A percentile compares a stretch with the other conserved stretches of the same genome.
These are phyloP conservation scores for Protosalanx chinensis DNA, from an alignment of 2,797 vertebrate species.

Conservation along the genomic window DNA sequence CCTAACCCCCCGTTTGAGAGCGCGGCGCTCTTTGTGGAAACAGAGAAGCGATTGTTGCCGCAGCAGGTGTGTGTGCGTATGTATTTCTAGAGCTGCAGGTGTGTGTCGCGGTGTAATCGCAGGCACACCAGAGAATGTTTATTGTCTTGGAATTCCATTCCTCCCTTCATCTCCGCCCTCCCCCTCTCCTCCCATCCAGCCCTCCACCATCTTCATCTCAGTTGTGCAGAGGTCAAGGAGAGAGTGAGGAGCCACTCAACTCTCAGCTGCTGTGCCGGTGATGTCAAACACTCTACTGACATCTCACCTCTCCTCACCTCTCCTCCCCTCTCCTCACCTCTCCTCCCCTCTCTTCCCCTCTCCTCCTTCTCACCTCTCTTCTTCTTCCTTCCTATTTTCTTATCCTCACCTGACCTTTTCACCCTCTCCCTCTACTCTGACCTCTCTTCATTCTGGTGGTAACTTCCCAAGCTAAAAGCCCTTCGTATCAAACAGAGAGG, in stretches of 20 bases:
- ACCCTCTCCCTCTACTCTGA: conserved; percentile 21
- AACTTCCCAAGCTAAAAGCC: conserved; percentile 3
- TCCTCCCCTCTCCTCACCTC: conserved; percentile 41
- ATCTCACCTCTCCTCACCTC: background rate
- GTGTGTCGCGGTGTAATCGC: conserved; percentile 41
- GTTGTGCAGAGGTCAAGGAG: too few relatives aligned
- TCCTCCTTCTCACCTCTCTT: conserved; percentile 49
- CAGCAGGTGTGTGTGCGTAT: conserved; percentile 54
- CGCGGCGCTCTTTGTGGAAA: conserved; percentile 37
- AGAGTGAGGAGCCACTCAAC: background rate
- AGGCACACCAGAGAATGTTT: conserved; percentile 45
- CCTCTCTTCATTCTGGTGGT: conserved; percentile 44
- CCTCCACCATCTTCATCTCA: too few relatives aligned
- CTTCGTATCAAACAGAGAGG: conserved; percentile 55
- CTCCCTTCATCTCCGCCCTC: conserved; percentile 24
- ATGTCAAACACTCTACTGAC: too few relatives aligned
- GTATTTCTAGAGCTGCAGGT: background rate
- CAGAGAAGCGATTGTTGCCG: conserved; percentile 56
- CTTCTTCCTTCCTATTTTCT: conserved; percentile 29
- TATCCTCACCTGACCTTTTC: background rate
- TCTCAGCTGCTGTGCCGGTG: background rate
- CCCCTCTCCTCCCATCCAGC: background rate
- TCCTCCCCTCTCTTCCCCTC: background rate
- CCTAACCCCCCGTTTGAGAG: background rate
- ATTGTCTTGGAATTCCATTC: conserved; percentile 42